Evolutionary conservation across 2,113 vertebrate genomes (phyloP).

Genomic region (Fukomys damarensis): DNA sequence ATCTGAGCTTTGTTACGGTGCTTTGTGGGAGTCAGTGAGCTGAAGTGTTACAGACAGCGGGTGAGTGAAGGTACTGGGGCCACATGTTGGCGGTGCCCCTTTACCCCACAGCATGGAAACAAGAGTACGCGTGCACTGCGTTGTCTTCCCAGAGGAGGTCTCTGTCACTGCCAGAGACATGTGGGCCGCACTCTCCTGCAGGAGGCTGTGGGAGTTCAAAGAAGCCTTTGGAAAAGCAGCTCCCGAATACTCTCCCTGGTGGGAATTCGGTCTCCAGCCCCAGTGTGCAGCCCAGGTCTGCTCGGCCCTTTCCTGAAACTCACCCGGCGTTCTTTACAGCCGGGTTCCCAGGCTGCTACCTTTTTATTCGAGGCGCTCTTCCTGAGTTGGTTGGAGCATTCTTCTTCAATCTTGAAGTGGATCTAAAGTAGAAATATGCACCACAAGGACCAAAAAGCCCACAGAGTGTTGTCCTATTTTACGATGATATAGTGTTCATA

Average conservation of each 20-base stretch:
- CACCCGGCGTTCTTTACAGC: not conserved
- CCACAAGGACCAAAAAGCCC: not conserved
- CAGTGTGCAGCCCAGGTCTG: not conserved
- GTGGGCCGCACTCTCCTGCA: not conserved
- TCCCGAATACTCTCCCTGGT: not conserved
- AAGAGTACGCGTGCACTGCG: rapidly evolving
- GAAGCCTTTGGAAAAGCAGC: not conserved
- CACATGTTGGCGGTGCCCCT: rapidly evolving
- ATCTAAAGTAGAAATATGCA: not conserved
- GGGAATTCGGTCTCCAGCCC: not conserved
- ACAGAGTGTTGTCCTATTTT: not conserved
- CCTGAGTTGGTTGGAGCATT: not conserved
- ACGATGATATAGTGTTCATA: rapidly evolving
- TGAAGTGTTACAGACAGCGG: too few relatives aligned
- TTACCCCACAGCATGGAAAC: rapidly evolving
- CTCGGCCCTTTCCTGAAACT: not conserved
- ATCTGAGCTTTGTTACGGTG: not conserved
- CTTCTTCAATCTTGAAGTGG: not conserved
- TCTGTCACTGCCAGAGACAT: rapidly evolving
- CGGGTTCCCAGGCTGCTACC: not conserved
- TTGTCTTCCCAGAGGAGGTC: not conserved
- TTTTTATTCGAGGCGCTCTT: slow-evolving; percentile 42
- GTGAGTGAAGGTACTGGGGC: rapidly evolving
- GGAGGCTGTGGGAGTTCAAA: not conserved
- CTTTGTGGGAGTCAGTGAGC: too few relatives aligned